Evolutionary conservation across 1,140 invertebrate species (phyloP), one percentile per base, ranked within the genome.

Genomic region (Latrodectus geometricus): DNA sequence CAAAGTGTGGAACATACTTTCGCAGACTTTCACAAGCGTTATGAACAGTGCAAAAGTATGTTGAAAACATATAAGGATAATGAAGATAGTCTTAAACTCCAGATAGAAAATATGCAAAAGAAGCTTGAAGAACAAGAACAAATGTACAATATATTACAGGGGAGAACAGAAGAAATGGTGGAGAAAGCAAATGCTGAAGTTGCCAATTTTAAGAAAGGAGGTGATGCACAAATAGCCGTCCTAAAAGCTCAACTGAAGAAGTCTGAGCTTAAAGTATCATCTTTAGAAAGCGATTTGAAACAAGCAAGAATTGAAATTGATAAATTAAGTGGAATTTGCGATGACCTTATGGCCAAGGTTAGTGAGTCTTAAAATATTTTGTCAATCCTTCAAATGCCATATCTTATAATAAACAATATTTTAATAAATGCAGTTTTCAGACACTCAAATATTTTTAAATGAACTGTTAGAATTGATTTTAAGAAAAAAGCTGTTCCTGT

Each of bases 181-280:
- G 92, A 94, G 87, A 90, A 94, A 89, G 94, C 94, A 15, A 95
- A 95, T 91, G 92, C 93, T 89, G 95, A 95, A 90, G 92, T 95
- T 83, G 94, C 95, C 88, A 92, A 92, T 69, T 91, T 94, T n/a
- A 93, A 93, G 88, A 94, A 93, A 88, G 90, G 92, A 48, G 94
- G 94, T 89, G 92, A 94, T 88, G 92, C 93, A 65, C 95, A 96
- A 89, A 92, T 94, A 75, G 93, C 94, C 52, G 94, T 94, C 90
- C 90, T 95, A 80, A 94, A 94, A 91, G 95, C 95, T 52, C 94
- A 95, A 91, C 91, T 95, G n/a, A 95, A 95, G 90, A 95, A 95
- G 90, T 92, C 94, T 89, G 95, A 96, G 90, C 92, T 96, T 66
- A 93, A 94, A 89, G 92, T 93, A 1, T 93, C 90, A 75, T 86